These are phyloP conservation scores for Neodiprion fabricii DNA, from an alignment of 1,140 invertebrate genomes.

Conservation along the genomic window DNA sequence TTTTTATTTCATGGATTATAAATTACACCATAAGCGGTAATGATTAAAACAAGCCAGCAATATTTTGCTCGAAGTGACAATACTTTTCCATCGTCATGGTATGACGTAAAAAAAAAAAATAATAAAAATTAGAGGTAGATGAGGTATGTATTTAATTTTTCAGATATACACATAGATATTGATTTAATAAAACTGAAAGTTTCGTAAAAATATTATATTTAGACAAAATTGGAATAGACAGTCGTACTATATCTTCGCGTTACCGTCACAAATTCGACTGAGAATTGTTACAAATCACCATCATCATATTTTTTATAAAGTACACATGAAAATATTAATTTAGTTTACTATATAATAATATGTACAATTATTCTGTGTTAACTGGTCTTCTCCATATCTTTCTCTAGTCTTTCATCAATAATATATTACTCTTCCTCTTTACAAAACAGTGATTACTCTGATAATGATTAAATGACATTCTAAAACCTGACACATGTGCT, in stretches of 20 bases:
- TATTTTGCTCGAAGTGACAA: no score
- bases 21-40: no score
- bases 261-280: constrained; percentile 32
- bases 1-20: not conserved
- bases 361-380: constrained; percentile 23
- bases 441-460: constrained; percentile 32
- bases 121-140: not conserved
- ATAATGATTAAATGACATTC: not conserved
- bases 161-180: no score
- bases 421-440: constrained; percentile 43
- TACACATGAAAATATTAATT: constrained; percentile 31
- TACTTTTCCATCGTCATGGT: not conserved
- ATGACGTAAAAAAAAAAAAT: not conserved
- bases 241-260: constrained; percentile 39
- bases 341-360: constrained; percentile 13
- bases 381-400: not conserved
- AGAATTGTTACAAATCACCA: constrained; percentile 36
- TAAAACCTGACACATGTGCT: not conserved
- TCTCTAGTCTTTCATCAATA: constrained; percentile 17
- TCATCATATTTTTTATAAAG: constrained; percentile 29
- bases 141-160: no score
- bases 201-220: constrained; percentile 49
- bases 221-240: constrained; percentile 45
- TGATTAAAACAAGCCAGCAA: no score
- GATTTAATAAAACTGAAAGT: constrained; percentile 9